These are phyloP conservation scores for Okapia johnstoni DNA, from an alignment of 2,113 vertebrate species.

Conservation along the genomic window DNA sequence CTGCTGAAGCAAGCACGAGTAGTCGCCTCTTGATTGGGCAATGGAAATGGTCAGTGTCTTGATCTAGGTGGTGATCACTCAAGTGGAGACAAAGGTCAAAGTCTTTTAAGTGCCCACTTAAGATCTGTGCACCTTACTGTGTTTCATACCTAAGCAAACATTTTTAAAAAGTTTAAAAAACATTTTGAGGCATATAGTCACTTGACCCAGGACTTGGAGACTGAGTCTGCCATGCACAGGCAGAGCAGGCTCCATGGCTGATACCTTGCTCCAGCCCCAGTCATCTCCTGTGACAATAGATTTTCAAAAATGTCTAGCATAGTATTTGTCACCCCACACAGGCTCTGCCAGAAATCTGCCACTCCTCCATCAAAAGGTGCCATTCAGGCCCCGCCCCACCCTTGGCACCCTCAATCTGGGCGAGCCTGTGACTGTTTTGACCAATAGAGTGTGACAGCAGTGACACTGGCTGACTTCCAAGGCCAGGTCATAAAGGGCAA, in stretches of 20 bases:
- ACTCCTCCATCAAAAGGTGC: not conserved
- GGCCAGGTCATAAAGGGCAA: not conserved
- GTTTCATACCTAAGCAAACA: not conserved
- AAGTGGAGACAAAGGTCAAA: not conserved
- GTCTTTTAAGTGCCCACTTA: not conserved
- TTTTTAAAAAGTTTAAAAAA: not conserved
- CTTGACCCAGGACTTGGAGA: not conserved
- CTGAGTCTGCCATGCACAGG: fast-evolving
- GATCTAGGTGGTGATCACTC: not conserved
- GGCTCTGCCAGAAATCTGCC: not conserved
- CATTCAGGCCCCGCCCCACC: fast-evolving
- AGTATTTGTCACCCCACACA: not conserved
- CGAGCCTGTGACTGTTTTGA: not conserved
- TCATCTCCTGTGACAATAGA: too few relatives aligned
- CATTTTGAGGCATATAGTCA: not conserved
- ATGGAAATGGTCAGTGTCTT: fast-evolving
- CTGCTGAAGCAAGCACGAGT: not conserved
- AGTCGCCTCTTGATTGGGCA: not conserved
- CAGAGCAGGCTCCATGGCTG: not conserved
- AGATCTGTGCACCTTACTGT: not conserved
- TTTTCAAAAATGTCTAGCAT: not conserved
- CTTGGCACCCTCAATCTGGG: not conserved
- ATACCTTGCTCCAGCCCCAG: not conserved
- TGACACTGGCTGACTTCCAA: slow-evolving; percentile 11
- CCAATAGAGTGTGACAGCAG: not conserved